A percentile compares a stretch with the other conserved stretches of the same genome.
Conservation (phyloP, 2,888 invertebrate species). For the Syrphus vitripennis region DNA sequence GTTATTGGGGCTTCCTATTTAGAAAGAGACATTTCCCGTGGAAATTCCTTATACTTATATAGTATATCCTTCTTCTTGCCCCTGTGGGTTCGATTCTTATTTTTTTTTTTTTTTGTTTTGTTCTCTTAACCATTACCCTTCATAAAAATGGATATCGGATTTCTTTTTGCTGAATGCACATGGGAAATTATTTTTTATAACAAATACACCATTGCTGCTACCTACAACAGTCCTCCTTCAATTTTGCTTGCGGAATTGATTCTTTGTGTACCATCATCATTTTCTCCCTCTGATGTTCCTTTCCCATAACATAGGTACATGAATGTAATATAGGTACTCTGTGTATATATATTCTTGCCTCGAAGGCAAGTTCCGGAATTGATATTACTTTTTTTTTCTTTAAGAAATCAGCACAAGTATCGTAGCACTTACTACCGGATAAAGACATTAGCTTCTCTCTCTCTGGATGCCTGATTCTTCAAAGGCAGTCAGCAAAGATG, state of each 20-base stretch:
- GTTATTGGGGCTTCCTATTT: constrained; percentile 50
- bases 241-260: constrained; percentile 54
- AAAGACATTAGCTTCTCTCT: constrained; percentile 41
- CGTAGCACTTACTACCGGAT: constrained; percentile 43
- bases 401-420: constrained; percentile 59
- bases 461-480: too few relatives aligned
- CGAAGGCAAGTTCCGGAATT: constrained; percentile 65
- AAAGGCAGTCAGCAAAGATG: not conserved
- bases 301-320: not conserved
- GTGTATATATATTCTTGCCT: constrained; percentile 13
- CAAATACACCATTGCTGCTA: constrained; percentile 49
- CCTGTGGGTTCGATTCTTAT: constrained; percentile 40
- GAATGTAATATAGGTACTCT: not conserved
- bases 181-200: constrained; percentile 71
- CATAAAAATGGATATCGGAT: constrained; percentile 61
- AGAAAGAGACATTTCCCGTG: constrained; percentile 54
- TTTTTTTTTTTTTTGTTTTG: not conserved
- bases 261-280: constrained; percentile 47
- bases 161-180: constrained; percentile 68
- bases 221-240: not conserved
- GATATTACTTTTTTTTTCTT: constrained; percentile 58
- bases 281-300: not conserved
- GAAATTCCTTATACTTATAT: constrained; percentile 40
- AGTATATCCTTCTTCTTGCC: constrained; percentile 14
- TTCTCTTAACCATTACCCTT: constrained; percentile 27